phyloP scores from a whole-genome alignment of 2,888 invertebrate species.

The Sussaba pulchella region DNA sequence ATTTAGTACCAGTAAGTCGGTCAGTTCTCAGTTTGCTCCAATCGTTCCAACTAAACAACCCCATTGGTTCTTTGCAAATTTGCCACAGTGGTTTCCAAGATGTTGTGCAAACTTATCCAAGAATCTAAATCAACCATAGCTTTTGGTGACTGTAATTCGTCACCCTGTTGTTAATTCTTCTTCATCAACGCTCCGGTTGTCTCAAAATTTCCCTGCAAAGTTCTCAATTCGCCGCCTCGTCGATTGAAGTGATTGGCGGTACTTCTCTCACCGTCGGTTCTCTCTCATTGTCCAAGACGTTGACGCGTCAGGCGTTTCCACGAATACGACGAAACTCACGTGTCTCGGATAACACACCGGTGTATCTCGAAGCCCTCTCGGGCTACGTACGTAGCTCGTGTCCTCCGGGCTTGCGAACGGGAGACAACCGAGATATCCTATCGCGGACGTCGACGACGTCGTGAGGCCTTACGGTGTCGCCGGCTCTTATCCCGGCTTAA shows the following conservation, averaged over 20 bases:
- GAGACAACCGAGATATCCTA: constrained; percentile 58
- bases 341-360: constrained; percentile 32
- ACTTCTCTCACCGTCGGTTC: constrained; percentile 11
- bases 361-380: constrained; percentile 35
- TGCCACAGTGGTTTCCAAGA: no score
- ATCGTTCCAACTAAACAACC: no score
- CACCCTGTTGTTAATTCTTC: no score
- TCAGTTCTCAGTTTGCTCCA: no score
- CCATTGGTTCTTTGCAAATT: no score
- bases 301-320: constrained; percentile 36
- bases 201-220: constrained; percentile 6
- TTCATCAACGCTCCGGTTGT: constrained; percentile 6
- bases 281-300: constrained; percentile 28
- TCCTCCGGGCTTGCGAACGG: constrained; percentile 35
- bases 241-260: constrained; percentile 19
- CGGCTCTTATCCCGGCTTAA: constrained; percentile 60
- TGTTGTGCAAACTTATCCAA: no score
- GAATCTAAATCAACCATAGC: no score
- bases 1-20: no score
- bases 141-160: no score
- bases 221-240: not conserved
- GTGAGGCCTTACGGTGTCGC: constrained; percentile 35
- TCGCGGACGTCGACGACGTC: constrained; percentile 47
- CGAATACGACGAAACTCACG: constrained; percentile 42
- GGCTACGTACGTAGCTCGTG: constrained; percentile 30